phyloP scores from a whole-genome alignment of 2,797 vertebrate species.

The Betta splendens region DNA sequence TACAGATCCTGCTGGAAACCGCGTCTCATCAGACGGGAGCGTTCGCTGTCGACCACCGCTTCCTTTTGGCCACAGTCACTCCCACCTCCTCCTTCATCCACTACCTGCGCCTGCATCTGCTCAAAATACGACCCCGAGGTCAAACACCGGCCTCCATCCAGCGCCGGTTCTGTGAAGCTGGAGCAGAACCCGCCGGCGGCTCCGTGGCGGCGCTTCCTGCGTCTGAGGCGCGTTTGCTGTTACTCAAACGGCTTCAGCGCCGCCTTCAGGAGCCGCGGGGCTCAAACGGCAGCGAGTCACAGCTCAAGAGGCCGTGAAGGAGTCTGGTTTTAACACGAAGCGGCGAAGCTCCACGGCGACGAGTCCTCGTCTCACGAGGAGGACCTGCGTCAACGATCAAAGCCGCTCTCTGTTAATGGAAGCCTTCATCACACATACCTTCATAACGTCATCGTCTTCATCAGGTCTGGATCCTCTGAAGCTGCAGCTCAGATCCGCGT shows the following conservation, averaged over 20 bases:
- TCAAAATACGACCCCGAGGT: constrained; percentile 27
- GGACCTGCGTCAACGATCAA: no score
- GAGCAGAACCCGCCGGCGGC: neutral
- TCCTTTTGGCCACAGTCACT: constrained; percentile 1
- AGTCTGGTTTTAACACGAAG: no score
- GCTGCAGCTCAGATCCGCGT: neutral
- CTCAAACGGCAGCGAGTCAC: neutral
- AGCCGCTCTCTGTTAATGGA: no score
- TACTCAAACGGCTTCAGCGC: neutral
- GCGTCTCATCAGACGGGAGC: constrained; percentile 36
- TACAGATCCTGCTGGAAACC: constrained; percentile 16
- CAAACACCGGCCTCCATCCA: constrained; percentile 16
- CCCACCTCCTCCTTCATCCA: constrained; percentile 17
- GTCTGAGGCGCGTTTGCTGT: neutral
- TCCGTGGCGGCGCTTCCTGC: neutral
- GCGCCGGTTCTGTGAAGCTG: constrained; percentile 15
- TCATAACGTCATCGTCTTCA: no score
- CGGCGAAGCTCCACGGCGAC: no score
- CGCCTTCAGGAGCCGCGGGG: neutral
- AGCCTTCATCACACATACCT: neutral
- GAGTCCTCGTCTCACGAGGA: no score
- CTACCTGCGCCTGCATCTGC: constrained; percentile 20
- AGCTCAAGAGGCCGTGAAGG: neutral
- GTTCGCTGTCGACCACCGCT: constrained; percentile 8
- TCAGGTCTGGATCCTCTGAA: neutral